These are phyloP conservation scores for Apistogramma diplotaenia DNA, from an alignment of 2,113 vertebrate genomes.

Conservation along the genomic window DNA sequence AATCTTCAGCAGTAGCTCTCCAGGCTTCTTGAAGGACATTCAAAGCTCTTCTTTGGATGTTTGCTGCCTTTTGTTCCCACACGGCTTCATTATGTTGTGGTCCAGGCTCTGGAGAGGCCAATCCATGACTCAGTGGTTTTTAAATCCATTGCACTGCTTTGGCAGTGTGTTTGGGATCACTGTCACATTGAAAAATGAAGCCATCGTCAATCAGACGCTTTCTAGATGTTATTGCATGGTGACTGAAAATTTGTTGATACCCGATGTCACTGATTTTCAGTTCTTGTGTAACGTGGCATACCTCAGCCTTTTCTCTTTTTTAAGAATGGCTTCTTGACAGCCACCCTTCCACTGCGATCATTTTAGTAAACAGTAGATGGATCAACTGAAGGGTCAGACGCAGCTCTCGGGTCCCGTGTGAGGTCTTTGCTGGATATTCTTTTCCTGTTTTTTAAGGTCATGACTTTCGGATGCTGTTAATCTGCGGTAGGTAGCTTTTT, in stretches of 20 bases:
- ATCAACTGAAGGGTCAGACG: neutral
- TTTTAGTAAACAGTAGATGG: neutral
- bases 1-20: no score
- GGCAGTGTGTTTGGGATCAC: neutral
- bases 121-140: neutral
- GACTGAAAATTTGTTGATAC: neutral
- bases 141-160: neutral
- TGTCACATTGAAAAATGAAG: neutral
- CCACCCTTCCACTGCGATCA: neutral
- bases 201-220: neutral
- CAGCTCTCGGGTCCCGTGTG: neutral
- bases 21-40: no score
- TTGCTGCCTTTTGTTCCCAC: no score
- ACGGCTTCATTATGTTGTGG: no score
- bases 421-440: no score
- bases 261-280: no score
- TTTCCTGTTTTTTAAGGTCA: accelerated
- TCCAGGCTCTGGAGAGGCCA: no score
- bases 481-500: neutral
- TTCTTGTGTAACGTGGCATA: no score
- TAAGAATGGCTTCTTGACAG: neutral
- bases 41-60: no score
- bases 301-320: neutral
- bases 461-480: neutral
- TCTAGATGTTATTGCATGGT: neutral